phyloP scores from a whole-genome alignment of 2,888 invertebrate species.

The Horisme vitalbata region DNA sequence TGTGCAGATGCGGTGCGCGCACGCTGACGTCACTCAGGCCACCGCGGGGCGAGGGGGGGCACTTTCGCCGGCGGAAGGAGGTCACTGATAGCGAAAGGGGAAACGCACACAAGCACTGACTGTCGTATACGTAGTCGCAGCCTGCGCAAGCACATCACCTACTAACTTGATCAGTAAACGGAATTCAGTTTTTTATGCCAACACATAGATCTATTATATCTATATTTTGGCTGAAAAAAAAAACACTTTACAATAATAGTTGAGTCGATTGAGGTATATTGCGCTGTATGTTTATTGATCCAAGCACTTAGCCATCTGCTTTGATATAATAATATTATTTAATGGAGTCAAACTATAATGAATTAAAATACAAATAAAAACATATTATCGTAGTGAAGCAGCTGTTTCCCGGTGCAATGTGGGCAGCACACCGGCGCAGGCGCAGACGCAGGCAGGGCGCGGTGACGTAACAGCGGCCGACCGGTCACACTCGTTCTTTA shows the following conservation, averaged over 20 bases:
- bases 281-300: no score
- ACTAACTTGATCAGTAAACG: no score
- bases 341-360: no score
- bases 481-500: constrained; percentile 14
- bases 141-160: not conserved
- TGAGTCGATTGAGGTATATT: no score
- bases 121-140: constrained; percentile 8
- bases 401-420: not conserved
- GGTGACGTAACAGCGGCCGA: constrained; percentile 16
- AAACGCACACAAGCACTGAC: constrained; percentile 33
- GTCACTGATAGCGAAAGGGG: constrained; percentile 54
- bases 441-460: not conserved
- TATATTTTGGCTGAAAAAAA: no score
- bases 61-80: constrained; percentile 54
- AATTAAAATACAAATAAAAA: no score
- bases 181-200: no score
- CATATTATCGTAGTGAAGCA: no score
- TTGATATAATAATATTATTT: no score
- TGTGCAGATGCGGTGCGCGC: not conserved
- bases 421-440: not conserved
- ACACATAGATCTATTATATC: no score
- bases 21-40: constrained; percentile 14
- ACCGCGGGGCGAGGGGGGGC: constrained; percentile 26
- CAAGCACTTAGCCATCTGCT: no score
- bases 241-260: no score